Evolutionary conservation across 2,888 invertebrate species (phyloP), one percentile per base, ranked within the genome.

Genomic region (Dolichomitus sp.): DNA sequence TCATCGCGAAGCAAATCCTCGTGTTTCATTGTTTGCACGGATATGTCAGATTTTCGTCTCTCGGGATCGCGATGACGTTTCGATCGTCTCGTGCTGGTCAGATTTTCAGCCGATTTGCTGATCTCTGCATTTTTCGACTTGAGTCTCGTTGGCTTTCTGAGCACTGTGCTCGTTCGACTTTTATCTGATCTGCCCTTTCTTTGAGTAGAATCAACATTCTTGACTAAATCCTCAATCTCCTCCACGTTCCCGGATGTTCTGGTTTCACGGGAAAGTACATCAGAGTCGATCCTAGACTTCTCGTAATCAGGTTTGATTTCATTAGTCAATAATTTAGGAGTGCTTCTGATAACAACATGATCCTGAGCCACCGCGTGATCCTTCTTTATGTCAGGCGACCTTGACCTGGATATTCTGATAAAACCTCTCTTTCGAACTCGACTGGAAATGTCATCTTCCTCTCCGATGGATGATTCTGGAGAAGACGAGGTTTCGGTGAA

Each of bases 71-170:
- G 88, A 7, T 88, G 87, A 45, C 90, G 87, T 72, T 91, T 93
- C n/a, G 90, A 88, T 11, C 69, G 73, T 30, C 87, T 88, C 37
- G 80, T 87, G 17, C 48, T 70, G 0, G 81, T 85, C 19, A 93
- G 66, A 81, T 91, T 92, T 59, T 93, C 93, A 0, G 89, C 91
- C 0, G 93, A 93, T 65, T 89, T 93, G 72, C 92, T 91, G 27
- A 91, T 87, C 59, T 91, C 91, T 1, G 89, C 84, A 68, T 88
- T 89, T 30, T 85, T 91, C 2, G 91, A 90, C 65, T 91, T 93
- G 0, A 92, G 72, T 50, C 88, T 88, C 14, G 90, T 89, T 1
- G 92, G 87, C 19, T 91, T 93, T 65, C 91, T 86, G 50, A 89
- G 75, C 50, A 91, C 86, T 4, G 90, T 88, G 30, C 88, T 89